A percentile compares a stretch with the other conserved stretches of the same genome.
Conservation (phyloP, 2,797 vertebrate genomes). For the Podarcis lilfordi region DNA sequence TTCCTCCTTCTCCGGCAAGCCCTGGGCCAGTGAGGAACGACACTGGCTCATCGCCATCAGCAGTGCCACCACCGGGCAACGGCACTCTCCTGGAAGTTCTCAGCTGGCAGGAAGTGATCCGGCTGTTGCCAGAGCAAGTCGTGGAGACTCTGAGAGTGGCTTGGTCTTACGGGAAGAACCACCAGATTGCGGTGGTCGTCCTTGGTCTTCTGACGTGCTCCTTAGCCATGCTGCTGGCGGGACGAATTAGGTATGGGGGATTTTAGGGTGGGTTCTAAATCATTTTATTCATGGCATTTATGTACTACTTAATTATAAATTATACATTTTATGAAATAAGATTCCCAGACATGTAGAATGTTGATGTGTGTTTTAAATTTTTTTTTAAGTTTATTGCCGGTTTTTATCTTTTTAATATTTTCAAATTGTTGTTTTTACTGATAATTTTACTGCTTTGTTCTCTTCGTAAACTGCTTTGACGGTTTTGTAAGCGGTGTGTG, state of each 20-base stretch:
- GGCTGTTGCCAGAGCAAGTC: conserved; percentile 78
- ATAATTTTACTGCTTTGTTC: too few relatives aligned
- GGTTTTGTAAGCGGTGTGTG: too few relatives aligned
- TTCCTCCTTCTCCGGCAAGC: conserved; percentile 45
- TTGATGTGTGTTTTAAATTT: too few relatives aligned
- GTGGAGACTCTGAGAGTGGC: conserved; percentile 75
- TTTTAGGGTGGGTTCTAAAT: too few relatives aligned
- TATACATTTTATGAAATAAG: too few relatives aligned
- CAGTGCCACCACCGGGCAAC: conserved; percentile 1
- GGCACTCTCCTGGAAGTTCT: neutral
- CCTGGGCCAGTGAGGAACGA: conserved; percentile 29
- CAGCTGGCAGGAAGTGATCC: conserved; percentile 82
- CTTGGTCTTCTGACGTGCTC: conserved; percentile 89
- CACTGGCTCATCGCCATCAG: conserved; percentile 58
- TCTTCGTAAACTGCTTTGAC: too few relatives aligned
- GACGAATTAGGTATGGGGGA: conserved; percentile 83
- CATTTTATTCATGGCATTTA: too few relatives aligned
- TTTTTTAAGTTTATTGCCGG: too few relatives aligned
- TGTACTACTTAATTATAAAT: too few relatives aligned
- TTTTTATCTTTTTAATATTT: too few relatives aligned
- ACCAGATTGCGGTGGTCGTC: conserved; percentile 84
- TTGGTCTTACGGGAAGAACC: conserved; percentile 86
- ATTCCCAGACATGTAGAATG: too few relatives aligned
- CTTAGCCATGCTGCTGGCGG: conserved; percentile 88
- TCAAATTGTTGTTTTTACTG: too few relatives aligned